Evolutionary conservation across 2,888 invertebrate genomes (phyloP).

Genomic region (Heliconius charithonia): DNA sequence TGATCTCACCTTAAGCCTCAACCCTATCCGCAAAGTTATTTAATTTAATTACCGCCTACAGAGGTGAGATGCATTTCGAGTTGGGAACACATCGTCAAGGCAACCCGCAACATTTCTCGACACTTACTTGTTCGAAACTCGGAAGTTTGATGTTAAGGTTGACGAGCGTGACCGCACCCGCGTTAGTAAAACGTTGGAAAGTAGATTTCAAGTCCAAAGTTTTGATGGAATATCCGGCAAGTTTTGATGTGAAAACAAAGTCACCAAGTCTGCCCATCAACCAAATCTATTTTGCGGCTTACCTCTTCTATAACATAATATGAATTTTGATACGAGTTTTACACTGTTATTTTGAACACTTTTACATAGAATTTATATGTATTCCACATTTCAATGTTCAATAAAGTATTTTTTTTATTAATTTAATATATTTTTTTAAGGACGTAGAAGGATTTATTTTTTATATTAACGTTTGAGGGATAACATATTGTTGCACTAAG

Average conservation of each 20-base stretch:
- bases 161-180: slow-evolving; percentile 41
- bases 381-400: background rate
- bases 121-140: slow-evolving; percentile 60
- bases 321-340: slow-evolving; percentile 14
- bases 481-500: background rate
- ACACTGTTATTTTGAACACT: background rate
- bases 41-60: slow-evolving; percentile 40
- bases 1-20: slow-evolving; percentile 2
- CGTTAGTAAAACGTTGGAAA: slow-evolving; percentile 2
- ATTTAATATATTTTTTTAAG: too few relatives aligned
- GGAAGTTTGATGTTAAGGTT: slow-evolving; percentile 51
- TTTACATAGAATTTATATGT: background rate
- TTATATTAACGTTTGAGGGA: background rate
- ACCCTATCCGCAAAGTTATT: slow-evolving; percentile 23
- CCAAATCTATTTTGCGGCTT: slow-evolving; percentile 13
- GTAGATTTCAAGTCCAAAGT: slow-evolving; percentile 14
- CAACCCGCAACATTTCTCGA: slow-evolving; percentile 56
- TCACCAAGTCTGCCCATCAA: slow-evolving; percentile 16
- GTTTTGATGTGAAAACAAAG: slow-evolving; percentile 16
- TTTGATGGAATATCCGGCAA: slow-evolving; percentile 20
- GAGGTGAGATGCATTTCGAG: slow-evolving; percentile 32
- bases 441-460: background rate
- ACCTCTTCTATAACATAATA: background rate
- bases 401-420: too few relatives aligned
- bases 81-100: slow-evolving; percentile 41